These are phyloP conservation scores for Macrochelys suwanniensis DNA, from an alignment of 2,797 vertebrate species.

Conservation along the genomic window DNA sequence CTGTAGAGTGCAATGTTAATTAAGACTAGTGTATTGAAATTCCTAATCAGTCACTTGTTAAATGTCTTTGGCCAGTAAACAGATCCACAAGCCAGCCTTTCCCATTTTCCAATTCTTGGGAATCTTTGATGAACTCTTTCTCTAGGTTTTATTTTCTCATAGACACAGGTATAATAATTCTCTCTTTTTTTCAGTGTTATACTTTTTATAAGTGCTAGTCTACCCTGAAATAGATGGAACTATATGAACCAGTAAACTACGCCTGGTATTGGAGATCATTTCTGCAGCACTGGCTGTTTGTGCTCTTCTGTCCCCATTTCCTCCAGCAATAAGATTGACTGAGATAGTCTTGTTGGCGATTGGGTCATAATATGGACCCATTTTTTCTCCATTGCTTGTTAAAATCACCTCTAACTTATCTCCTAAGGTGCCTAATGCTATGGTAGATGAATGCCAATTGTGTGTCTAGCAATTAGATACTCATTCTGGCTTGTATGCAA, in stretches of 20 bases:
- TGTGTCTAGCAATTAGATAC: background rate
- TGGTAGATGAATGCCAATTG: background rate
- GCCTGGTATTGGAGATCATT: no score
- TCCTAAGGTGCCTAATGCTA: background rate
- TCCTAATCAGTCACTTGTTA: background rate
- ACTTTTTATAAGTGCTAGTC: background rate
- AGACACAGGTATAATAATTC: background rate
- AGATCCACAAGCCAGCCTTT: background rate
- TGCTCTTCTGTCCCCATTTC: no score
- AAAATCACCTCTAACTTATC: background rate
- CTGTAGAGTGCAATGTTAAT: background rate
- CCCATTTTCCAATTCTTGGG: background rate
- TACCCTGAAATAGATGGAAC: background rate
- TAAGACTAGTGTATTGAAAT: background rate
- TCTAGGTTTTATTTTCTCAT: background rate
- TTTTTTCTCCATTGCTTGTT: background rate
- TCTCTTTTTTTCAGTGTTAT: background rate
- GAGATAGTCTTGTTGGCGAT: background rate
- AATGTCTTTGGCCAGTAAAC: background rate
- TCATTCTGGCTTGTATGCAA: background rate
- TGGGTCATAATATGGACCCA: background rate
- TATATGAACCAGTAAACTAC: no score
- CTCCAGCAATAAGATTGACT: background rate
- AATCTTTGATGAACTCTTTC: background rate
- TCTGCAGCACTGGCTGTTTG: no score